phyloP scores from a whole-genome alignment of 2,113 vertebrate species.

The Narcine bancroftii region DNA sequence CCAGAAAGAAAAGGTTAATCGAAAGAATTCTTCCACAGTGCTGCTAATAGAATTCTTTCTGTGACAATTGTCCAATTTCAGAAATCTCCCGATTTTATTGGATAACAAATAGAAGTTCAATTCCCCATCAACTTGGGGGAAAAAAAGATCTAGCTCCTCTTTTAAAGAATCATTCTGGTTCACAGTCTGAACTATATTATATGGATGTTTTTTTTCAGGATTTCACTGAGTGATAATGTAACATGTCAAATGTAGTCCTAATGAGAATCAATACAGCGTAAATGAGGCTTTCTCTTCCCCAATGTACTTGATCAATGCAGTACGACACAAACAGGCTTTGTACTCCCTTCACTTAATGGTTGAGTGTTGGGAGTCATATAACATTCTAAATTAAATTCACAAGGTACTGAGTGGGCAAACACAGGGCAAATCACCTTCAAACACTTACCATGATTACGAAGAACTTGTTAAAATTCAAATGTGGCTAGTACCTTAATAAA shows the following conservation, averaged over 20 bases:
- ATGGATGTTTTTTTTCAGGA: neutral
- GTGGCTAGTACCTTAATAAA: neutral
- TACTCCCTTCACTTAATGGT: neutral
- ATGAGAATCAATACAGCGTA: conserved; percentile 20
- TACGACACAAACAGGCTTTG: neutral
- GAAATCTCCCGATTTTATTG: conserved; percentile 6
- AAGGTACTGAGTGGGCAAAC: neutral
- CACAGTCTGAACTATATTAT: neutral
- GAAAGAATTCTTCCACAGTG: conserved; percentile 8
- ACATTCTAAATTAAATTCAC: neutral
- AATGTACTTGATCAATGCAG: conserved; percentile 11
- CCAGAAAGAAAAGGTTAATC: conserved; percentile 2
- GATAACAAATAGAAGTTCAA: conserved; percentile 36
- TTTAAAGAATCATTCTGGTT: neutral
- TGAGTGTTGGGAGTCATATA: neutral
- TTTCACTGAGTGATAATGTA: conserved; percentile 8
- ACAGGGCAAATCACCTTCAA: neutral
- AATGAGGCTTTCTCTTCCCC: conserved; percentile 6
- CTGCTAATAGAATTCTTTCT: neutral
- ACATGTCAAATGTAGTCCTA: neutral
- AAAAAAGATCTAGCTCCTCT: neutral
- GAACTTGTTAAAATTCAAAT: neutral
- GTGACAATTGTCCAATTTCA: conserved; percentile 35
- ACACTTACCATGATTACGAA: neutral
- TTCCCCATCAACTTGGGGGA: conserved; percentile 13